A percentile compares a stretch with the other conserved stretches of the same genome.
phyloP scores from a whole-genome alignment of 2,797 vertebrate species.

The Lateolabrax maculatus region DNA sequence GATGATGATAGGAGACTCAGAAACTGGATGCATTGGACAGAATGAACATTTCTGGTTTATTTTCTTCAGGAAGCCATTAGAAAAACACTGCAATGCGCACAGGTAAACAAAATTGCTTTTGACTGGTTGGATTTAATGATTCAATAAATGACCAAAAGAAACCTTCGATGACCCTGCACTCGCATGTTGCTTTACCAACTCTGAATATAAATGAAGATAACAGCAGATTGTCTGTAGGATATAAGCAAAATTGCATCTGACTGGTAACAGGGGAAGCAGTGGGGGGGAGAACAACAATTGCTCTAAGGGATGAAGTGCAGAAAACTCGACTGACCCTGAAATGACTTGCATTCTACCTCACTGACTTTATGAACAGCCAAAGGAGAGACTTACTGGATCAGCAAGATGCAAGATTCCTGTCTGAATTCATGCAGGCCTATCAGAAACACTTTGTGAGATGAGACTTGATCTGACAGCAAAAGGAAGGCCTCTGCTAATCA shows the following conservation, averaged over 20 bases:
- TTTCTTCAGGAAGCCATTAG: neutral
- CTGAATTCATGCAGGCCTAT: neutral
- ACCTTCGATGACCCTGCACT: constrained; percentile 25
- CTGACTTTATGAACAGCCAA: constrained; percentile 20
- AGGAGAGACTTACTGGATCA: constrained; percentile 18
- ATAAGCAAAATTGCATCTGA: constrained; percentile 32
- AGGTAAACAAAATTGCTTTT: constrained; percentile 19
- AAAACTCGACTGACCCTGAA: constrained; percentile 52
- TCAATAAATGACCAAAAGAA: constrained; percentile 2
- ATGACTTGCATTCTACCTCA: constrained; percentile 38
- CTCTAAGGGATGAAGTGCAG: constrained; percentile 17
- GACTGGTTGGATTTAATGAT: neutral
- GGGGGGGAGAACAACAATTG: neutral
- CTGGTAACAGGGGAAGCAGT: neutral
- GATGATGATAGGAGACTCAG: constrained; percentile 1
- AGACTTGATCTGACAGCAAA: constrained; percentile 6
- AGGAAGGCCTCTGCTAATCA: constrained; percentile 18
- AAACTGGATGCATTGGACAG: neutral
- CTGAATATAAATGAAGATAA: constrained; percentile 1
- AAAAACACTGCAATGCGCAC: constrained; percentile 11
- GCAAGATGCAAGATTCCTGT: neutral
- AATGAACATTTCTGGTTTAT: constrained; percentile 1
- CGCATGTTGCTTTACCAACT: neutral
- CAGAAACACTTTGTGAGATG: constrained; percentile 29
- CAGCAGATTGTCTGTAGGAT: constrained; percentile 20